Conservation (phyloP, 2,888 invertebrate species). For the Drosophila rubida region DNA sequence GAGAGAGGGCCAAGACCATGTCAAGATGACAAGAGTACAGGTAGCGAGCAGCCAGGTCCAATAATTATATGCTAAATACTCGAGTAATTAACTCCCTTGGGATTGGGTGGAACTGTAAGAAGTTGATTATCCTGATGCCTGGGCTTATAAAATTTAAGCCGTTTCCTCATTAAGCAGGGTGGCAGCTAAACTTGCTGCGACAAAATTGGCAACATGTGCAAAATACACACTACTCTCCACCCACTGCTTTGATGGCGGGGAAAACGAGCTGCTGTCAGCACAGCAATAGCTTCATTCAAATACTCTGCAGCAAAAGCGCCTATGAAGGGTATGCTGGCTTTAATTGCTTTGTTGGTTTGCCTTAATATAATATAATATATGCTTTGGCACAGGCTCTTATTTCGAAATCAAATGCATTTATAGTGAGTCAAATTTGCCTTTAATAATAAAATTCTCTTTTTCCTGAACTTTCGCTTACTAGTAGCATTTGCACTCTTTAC, state of each 20-base stretch:
- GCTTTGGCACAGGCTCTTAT: too few relatives aligned
- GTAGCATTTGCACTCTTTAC: neutral
- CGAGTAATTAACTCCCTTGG: conserved; percentile 71
- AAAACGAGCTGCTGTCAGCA: conserved; percentile 49
- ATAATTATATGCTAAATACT: conserved; percentile 80
- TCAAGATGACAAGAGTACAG: conserved; percentile 2
- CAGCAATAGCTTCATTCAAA: conserved; percentile 12
- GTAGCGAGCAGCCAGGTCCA: conserved; percentile 16
- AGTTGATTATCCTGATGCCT: conserved; percentile 59
- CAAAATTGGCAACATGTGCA: conserved; percentile 66
- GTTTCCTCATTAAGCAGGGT: conserved; percentile 43
- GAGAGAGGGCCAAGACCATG: neutral
- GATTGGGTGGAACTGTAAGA: conserved; percentile 38
- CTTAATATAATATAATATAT: too few relatives aligned
- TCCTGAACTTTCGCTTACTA: too few relatives aligned
- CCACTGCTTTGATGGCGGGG: neutral
- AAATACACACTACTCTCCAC: conserved; percentile 36
- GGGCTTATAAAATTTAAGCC: conserved; percentile 55
- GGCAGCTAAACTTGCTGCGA: conserved; percentile 15
- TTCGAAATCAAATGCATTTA: too few relatives aligned
- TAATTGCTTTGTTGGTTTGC: too few relatives aligned
- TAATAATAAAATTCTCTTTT: too few relatives aligned
- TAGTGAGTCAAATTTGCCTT: too few relatives aligned
- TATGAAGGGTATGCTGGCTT: neutral
- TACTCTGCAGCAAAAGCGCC: neutral